These are phyloP conservation scores for Drosophila bocqueti DNA, from an alignment of 1,140 invertebrate genomes.

Conservation along the genomic window DNA sequence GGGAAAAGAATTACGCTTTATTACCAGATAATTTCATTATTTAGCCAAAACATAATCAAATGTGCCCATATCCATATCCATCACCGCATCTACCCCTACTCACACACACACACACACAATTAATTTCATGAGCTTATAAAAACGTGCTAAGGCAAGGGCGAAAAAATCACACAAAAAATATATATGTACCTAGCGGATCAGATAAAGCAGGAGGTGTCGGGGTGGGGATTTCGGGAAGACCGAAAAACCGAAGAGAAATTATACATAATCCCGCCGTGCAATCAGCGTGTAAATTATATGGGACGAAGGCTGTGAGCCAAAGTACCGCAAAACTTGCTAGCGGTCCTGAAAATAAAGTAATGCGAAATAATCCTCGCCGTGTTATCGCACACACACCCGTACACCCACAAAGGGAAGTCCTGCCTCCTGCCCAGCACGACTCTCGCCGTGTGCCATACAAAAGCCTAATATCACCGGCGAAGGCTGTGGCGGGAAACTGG, in stretches of 20 bases:
- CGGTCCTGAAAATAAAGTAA: conserved; percentile 82
- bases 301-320: conserved; percentile 61
- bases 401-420: conserved; percentile 22
- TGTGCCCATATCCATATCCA: conserved; percentile 66
- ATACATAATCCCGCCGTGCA: conserved; percentile 79
- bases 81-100: conserved; percentile 52
- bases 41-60: conserved; percentile 80
- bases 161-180: conserved; percentile 31
- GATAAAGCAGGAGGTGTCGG: conserved; percentile 58
- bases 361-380: conserved; percentile 81
- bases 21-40: conserved; percentile 82
- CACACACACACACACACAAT: conserved; percentile 55
- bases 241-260: conserved; percentile 72
- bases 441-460: conserved; percentile 63
- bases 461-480: conserved; percentile 56
- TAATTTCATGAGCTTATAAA: conserved; percentile 82
- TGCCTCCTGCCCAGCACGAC: conserved; percentile 55
- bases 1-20: conserved; percentile 63
- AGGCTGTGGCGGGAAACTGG: conserved; percentile 35
- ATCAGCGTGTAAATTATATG: conserved; percentile 83
- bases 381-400: conserved; percentile 73
- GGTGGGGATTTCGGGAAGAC: conserved; percentile 24
- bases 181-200: conserved; percentile 51
- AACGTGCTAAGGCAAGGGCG: conserved; percentile 61
- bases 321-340: conserved; percentile 80